phyloP scores from a whole-genome alignment of 1,140 invertebrate species.

The Phymorhynchus buccinoides region DNA sequence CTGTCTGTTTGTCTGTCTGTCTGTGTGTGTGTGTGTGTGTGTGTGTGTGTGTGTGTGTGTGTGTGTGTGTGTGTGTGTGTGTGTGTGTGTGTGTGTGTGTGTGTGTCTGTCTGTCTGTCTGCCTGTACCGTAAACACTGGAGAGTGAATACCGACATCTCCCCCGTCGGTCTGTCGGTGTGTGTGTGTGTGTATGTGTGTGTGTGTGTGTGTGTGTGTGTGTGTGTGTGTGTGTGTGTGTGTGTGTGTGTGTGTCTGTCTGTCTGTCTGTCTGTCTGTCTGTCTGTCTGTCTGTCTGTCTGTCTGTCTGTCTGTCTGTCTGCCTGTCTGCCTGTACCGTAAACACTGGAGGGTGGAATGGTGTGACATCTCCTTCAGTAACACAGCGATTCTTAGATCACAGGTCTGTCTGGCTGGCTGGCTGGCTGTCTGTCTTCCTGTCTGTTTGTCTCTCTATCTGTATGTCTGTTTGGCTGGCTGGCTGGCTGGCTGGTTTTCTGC shows the following conservation, averaged over 20 bases:
- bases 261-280: not conserved
- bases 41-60: too few species aligned
- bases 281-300: not conserved
- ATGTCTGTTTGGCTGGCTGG: too few species aligned
- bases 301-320: not conserved
- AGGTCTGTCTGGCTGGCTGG: not conserved
- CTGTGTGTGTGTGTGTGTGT: not conserved
- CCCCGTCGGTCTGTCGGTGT: conserved; percentile 40
- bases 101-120: too few species aligned
- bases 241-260: not conserved
- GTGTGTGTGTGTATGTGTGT: too few species aligned
- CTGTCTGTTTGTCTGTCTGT: not conserved
- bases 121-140: conserved; percentile 58
- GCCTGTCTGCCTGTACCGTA: conserved; percentile 41
- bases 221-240: too few species aligned
- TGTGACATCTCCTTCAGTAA: conserved; percentile 53
- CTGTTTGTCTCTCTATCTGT: too few species aligned
- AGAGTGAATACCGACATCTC: conserved; percentile 58
- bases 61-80: too few species aligned
- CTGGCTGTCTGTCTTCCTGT: not conserved
- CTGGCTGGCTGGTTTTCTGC: too few species aligned
- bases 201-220: too few species aligned
- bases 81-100: too few species aligned
- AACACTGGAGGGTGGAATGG: conserved; percentile 61
- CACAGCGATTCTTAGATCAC: not conserved